phyloP scores from a whole-genome alignment of 2,888 invertebrate species.

The Odontomyia ornata region DNA sequence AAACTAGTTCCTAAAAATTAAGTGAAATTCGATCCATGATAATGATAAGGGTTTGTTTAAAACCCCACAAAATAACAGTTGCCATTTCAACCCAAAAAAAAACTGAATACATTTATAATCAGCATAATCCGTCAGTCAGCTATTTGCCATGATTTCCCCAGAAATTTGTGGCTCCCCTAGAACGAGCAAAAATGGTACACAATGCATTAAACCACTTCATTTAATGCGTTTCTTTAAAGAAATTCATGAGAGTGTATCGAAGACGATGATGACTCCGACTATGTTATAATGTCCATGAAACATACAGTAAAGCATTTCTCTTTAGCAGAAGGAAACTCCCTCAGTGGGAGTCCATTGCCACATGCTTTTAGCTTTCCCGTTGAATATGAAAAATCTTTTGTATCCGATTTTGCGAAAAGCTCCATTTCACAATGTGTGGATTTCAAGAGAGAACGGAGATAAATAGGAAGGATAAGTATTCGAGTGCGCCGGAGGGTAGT shows the following conservation, averaged over 20 bases:
- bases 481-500: not conserved
- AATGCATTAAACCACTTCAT: conserved; percentile 55
- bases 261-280: conserved; percentile 44
- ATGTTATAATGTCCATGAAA: conserved; percentile 45
- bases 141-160: conserved; percentile 21
- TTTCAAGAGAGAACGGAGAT: conserved; percentile 47
- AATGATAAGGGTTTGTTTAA: too few species aligned
- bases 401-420: conserved; percentile 42
- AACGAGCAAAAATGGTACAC: conserved; percentile 41
- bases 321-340: conserved; percentile 4
- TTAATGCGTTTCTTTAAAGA: conserved; percentile 53
- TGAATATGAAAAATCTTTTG: conserved; percentile 28
- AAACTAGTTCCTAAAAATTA: too few species aligned
- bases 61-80: too few species aligned
- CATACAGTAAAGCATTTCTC: conserved; percentile 35
- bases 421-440: not conserved
- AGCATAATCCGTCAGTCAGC: too few species aligned
- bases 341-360: conserved; percentile 18
- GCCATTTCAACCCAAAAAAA: too few species aligned
- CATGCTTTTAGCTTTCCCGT: not conserved
- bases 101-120: too few species aligned
- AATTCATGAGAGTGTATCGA: conserved; percentile 46
- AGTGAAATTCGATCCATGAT: too few species aligned
- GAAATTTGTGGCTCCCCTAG: conserved; percentile 10
- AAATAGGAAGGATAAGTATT: conserved; percentile 45